These are phyloP conservation scores for Atta cephalotes DNA, from an alignment of 1,140 invertebrate species.

Conservation along the genomic window DNA sequence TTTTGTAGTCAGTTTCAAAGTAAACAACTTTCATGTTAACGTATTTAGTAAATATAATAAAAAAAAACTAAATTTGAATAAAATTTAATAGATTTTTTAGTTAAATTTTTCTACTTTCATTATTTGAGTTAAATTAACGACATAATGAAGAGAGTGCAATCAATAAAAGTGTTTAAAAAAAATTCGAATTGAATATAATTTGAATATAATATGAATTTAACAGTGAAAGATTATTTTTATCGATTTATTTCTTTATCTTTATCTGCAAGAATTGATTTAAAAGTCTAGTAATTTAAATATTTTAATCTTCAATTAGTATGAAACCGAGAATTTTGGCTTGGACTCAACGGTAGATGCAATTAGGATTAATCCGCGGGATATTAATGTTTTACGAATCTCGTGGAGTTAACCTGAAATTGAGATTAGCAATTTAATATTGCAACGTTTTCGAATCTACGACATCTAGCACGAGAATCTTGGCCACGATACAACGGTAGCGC, in stretches of 20 bases:
- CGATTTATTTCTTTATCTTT: background rate
- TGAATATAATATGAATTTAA: too few relatives aligned
- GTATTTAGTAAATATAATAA: too few relatives aligned
- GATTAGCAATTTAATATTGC: conserved; percentile 27
- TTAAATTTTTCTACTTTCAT: too few relatives aligned
- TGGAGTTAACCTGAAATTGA: background rate
- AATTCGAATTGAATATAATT: too few relatives aligned
- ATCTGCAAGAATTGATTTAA: background rate
- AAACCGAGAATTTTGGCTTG: background rate
- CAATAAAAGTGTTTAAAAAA: too few relatives aligned
- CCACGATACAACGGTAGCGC: background rate
- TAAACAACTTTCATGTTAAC: too few relatives aligned
- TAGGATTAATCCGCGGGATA: conserved; percentile 11
- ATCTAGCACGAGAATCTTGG: background rate
- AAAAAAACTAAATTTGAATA: too few relatives aligned
- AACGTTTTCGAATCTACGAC: background rate
- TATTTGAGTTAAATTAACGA: too few relatives aligned
- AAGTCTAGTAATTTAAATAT: background rate
- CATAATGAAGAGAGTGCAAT: too few relatives aligned
- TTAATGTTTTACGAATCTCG: conserved; percentile 15
- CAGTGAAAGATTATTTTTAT: conserved; percentile 1
- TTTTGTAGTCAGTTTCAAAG: too few relatives aligned
- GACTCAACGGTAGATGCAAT: background rate
- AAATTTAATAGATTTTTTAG: too few relatives aligned
- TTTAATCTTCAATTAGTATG: background rate